Evolutionary conservation across 2,113 vertebrate genomes (phyloP).

Genomic region (Erpornis zantholeuca): DNA sequence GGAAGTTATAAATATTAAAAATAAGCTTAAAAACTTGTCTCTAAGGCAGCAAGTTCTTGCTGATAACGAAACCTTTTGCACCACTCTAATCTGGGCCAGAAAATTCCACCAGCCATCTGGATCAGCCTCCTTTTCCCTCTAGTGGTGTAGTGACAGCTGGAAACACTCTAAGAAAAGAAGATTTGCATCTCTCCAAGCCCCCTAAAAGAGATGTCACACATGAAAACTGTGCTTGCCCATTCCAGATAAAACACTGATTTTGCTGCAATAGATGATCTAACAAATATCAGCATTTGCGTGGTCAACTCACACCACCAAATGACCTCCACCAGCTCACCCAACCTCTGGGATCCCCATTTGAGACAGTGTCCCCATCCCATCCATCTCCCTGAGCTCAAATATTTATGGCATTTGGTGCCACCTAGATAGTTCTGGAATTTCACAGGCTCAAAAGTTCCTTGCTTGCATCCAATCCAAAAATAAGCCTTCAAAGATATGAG

Average conservation of each 20-base stretch:
- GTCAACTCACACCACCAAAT: neutral
- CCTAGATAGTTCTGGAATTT: neutral
- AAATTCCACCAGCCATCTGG: neutral
- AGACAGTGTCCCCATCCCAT: neutral
- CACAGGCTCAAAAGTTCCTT: neutral
- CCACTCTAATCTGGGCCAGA: neutral
- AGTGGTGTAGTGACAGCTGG: neutral
- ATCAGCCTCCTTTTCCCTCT: neutral
- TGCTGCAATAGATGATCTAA: neutral
- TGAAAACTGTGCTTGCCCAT: neutral
- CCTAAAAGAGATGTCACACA: neutral
- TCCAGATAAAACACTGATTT: neutral
- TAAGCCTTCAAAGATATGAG: neutral
- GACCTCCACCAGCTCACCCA: neutral
- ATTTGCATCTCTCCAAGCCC: neutral
- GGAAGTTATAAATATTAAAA: neutral
- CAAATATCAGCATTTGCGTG: neutral
- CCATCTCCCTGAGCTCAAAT: neutral
- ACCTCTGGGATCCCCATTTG: neutral
- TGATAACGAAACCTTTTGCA: neutral
- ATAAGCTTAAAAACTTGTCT: neutral
- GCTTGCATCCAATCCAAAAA: neutral
- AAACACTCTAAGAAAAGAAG: neutral
- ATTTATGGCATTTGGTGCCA: fast-evolving
- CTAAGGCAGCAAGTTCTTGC: neutral